A percentile compares a stretch with the other conserved stretches of the same genome.
These are phyloP conservation scores for Sceloporus tristichus DNA, from an alignment of 2,113 vertebrate genomes.

Conservation along the genomic window DNA sequence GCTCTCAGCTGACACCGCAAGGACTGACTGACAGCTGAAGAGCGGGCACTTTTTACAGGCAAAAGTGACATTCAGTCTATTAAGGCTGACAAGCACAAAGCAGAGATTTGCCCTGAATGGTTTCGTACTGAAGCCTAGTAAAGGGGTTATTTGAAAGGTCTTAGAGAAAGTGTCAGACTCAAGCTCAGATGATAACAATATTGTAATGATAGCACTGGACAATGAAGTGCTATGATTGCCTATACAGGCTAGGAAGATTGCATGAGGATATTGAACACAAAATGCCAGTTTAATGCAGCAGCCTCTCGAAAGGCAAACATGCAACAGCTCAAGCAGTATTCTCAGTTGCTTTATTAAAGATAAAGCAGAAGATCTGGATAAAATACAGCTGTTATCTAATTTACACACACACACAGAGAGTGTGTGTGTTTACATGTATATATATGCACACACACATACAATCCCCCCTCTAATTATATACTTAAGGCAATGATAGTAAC, in stretches of 20 bases:
- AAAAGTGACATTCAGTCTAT: constrained; percentile 99
- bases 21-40: constrained; percentile 99
- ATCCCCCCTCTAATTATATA: too few relatives aligned
- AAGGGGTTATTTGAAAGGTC: constrained; percentile 99
- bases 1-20: constrained; percentile 95
- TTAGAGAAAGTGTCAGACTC: constrained; percentile 97
- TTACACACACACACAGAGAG: background rate
- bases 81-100: constrained; percentile 99
- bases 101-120: constrained; percentile 98
- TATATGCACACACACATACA: background rate
- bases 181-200: constrained; percentile 99
- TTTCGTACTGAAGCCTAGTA: constrained; percentile 94
- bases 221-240: constrained; percentile 96
- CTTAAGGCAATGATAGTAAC: background rate
- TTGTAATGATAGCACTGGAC: constrained; percentile 99
- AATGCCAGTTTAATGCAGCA: constrained; percentile 78
- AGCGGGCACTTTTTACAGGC: constrained; percentile 96
- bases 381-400: background rate
- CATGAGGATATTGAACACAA: constrained; percentile 77
- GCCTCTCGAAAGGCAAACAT: constrained; percentile 75
- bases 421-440: background rate
- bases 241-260: constrained; percentile 87
- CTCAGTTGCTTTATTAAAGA: background rate
- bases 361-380: background rate
- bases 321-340: constrained; percentile 24